Evolutionary conservation across 2,797 vertebrate genomes (phyloP).

Genomic region (Oophaga sylvatica): DNA sequence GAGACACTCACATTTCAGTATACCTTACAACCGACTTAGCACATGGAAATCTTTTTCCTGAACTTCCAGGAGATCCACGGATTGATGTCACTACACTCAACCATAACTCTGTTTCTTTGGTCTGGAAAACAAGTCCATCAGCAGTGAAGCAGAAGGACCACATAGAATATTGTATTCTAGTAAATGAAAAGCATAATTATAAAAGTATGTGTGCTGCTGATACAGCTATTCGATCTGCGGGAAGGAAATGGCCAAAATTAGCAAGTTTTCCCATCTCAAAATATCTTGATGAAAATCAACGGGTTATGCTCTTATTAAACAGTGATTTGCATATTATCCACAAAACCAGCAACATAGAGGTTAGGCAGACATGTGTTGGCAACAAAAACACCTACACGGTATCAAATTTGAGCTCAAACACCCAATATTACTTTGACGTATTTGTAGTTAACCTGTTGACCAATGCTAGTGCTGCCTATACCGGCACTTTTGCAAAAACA

Average conservation of each 20-base stretch:
- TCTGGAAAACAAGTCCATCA: constrained; percentile 85
- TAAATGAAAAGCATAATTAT: constrained; percentile 83
- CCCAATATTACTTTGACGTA: constrained; percentile 88
- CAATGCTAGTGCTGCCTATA: constrained; percentile 80
- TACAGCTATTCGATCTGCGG: constrained; percentile 69
- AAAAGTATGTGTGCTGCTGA: constrained; percentile 83
- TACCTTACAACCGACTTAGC: constrained; percentile 78
- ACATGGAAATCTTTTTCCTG: constrained; percentile 76
- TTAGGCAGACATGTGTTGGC: constrained; percentile 81
- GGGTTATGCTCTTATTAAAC: constrained; percentile 67
- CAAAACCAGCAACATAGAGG: constrained; percentile 67
- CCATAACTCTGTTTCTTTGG: constrained; percentile 85
- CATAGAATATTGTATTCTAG: constrained; percentile 84
- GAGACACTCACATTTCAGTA: constrained; percentile 78
- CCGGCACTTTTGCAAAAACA: constrained; percentile 80
- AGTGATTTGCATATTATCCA: constrained; percentile 67
- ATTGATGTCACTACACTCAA: constrained; percentile 81
- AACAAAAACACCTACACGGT: constrained; percentile 83
- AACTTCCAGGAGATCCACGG: constrained; percentile 80
- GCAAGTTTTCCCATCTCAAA: constrained; percentile 66
- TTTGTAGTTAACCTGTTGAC: constrained; percentile 83
- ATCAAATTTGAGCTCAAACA: constrained; percentile 80
- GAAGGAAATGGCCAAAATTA: constrained; percentile 50
- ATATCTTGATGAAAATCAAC: constrained; percentile 63
- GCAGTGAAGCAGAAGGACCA: constrained; percentile 67